A percentile compares a stretch with the other conserved stretches of the same genome.
Evolutionary conservation across 2,113 vertebrate species (phyloP).

Genomic region (Erythrocercus mccallii): DNA sequence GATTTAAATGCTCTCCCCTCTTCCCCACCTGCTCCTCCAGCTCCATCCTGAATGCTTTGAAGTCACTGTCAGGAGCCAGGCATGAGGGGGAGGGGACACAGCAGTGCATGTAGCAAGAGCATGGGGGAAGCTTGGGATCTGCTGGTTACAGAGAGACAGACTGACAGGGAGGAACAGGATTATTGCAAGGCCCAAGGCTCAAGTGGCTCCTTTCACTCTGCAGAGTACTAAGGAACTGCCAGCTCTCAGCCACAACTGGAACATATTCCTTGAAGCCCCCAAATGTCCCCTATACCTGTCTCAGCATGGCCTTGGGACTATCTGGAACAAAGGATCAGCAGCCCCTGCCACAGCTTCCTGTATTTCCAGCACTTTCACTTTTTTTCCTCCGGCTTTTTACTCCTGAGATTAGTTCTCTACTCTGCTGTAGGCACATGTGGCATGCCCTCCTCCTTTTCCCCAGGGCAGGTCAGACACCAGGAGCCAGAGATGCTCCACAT

Average conservation of each 20-base stretch:
- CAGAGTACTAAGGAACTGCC: not conserved
- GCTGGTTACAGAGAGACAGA: not conserved
- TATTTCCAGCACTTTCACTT: not conserved
- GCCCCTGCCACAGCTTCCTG: not conserved
- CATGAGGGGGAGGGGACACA: not conserved
- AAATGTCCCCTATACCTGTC: not conserved
- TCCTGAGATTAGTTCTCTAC: not conserved
- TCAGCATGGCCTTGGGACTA: not conserved
- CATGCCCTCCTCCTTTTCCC: not conserved
- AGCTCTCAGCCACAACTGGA: not conserved
- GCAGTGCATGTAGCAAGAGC: not conserved
- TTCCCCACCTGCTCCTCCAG: conserved; percentile 38
- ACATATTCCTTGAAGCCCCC: not conserved
- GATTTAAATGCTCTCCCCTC: not conserved
- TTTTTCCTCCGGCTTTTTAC: not conserved
- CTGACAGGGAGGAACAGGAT: not conserved
- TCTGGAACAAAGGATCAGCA: not conserved
- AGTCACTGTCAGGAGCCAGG: not conserved
- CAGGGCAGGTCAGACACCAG: not conserved
- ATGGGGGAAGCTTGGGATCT: not conserved
- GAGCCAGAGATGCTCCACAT: not conserved
- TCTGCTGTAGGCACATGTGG: not conserved
- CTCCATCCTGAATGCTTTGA: not conserved
- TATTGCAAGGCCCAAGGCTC: not conserved
- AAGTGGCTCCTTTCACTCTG: not conserved